phyloP scores from a whole-genome alignment of 1,140 invertebrate genomes.

The Pentalonia nigronervosa region DNA sequence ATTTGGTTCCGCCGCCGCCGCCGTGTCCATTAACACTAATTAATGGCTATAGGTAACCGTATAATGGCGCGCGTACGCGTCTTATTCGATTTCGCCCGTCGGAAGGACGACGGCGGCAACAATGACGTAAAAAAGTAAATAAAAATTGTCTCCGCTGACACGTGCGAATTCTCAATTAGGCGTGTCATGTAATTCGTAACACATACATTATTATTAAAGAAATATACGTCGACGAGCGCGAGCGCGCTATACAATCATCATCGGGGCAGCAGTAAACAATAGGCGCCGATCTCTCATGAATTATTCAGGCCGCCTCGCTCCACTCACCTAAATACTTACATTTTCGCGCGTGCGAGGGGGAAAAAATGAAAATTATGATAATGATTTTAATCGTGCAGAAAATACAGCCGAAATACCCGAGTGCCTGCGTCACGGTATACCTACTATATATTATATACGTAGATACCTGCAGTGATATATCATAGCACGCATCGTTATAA shows the following conservation, averaged over 20 bases:
- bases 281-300: slow-evolving; percentile 22
- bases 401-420: neutral
- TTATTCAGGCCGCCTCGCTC: slow-evolving; percentile 32
- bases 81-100: neutral
- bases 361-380: neutral
- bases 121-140: slow-evolving; percentile 37
- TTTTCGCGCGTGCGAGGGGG: neutral
- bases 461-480: no score
- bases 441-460: neutral
- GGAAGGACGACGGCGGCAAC: neutral
- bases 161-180: slow-evolving; percentile 48
- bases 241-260: slow-evolving; percentile 1
- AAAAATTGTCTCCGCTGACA: slow-evolving; percentile 4
- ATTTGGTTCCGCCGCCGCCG: neutral
- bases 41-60: neutral
- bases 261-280: neutral
- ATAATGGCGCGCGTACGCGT: neutral
- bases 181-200: neutral
- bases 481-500: neutral
- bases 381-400: neutral
- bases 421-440: neutral
- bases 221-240: neutral
- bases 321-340: slow-evolving; percentile 42
- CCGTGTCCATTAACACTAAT: neutral
- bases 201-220: neutral